Conservation (phyloP, 2,797 vertebrate genomes). For the Cirrhinus mrigala region DNA sequence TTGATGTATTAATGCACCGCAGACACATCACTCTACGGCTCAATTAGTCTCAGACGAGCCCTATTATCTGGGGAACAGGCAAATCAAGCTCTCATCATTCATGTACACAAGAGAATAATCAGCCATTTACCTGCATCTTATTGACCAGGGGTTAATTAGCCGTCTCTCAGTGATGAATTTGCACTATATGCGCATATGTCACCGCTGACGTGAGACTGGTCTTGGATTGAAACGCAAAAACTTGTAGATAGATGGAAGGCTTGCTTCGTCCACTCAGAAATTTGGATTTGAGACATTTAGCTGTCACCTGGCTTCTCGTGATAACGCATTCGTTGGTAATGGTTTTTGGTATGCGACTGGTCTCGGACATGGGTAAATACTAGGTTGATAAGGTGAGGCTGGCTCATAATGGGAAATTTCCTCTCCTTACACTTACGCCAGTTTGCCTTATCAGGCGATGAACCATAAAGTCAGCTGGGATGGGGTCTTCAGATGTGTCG, state of each 20-base stretch:
- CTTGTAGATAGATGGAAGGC: slow-evolving; percentile 16
- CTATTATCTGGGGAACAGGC: slow-evolving; percentile 21
- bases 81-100: slow-evolving; percentile 44
- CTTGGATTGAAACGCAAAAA: slow-evolving; percentile 27
- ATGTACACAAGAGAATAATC: slow-evolving; percentile 46
- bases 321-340: slow-evolving; percentile 74
- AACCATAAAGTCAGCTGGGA: slow-evolving; percentile 38
- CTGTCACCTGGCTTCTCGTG: slow-evolving; percentile 68
- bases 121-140: slow-evolving; percentile 47
- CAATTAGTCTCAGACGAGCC: slow-evolving; percentile 35
- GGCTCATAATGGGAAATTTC: slow-evolving; percentile 70
- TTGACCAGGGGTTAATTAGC: slow-evolving; percentile 44
- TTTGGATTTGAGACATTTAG: slow-evolving; percentile 65
- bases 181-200: neutral
- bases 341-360: slow-evolving; percentile 73
- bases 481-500: slow-evolving; percentile 49
- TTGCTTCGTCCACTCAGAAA: slow-evolving; percentile 18
- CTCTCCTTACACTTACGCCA: slow-evolving; percentile 65
- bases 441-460: slow-evolving; percentile 69
- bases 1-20: slow-evolving; percentile 25
- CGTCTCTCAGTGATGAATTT: slow-evolving; percentile 32
- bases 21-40: slow-evolving; percentile 18
- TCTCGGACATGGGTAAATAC: slow-evolving; percentile 70
- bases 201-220: neutral
- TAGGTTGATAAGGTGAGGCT: slow-evolving; percentile 72